Percentiles rank a stretch among this genome's conserved stretches.
Evolutionary conservation across 2,888 invertebrate species (phyloP).

Genomic region (Monochamus alternatus): DNA sequence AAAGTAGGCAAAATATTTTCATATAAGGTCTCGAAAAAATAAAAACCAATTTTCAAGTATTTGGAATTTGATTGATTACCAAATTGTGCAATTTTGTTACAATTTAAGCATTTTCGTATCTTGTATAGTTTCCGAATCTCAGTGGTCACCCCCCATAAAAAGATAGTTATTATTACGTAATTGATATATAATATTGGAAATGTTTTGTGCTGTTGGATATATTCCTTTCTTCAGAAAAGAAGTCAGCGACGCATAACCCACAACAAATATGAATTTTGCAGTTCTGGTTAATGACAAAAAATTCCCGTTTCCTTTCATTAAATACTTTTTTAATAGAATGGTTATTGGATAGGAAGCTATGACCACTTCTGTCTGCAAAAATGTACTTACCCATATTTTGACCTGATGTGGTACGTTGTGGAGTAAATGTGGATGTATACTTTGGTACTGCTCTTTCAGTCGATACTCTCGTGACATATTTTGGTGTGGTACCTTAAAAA

Average conservation of each 20-base stretch:
- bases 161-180: too few relatives aligned
- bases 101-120: too few relatives aligned
- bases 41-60: too few relatives aligned
- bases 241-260: constrained; percentile 1
- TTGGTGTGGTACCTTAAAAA: constrained; percentile 43
- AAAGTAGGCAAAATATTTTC: too few relatives aligned
- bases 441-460: constrained; percentile 39
- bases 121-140: too few relatives aligned
- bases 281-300: not conserved
- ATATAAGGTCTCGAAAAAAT: too few relatives aligned
- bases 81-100: too few relatives aligned
- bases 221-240: not conserved
- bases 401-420: constrained; percentile 45
- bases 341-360: too few relatives aligned
- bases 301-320: too few relatives aligned
- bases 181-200: not conserved
- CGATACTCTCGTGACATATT: constrained; percentile 35
- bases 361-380: too few relatives aligned
- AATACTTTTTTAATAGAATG: constrained; percentile 1
- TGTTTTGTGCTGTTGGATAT: not conserved
- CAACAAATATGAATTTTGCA: constrained; percentile 1
- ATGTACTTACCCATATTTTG: constrained; percentile 52
- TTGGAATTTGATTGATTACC: too few relatives aligned
- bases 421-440: constrained; percentile 40
- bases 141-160: too few relatives aligned